Base-by-base conservation (phyloP, 2,888 invertebrate genomes). In the Acanthoscelides obtectus region DNA sequence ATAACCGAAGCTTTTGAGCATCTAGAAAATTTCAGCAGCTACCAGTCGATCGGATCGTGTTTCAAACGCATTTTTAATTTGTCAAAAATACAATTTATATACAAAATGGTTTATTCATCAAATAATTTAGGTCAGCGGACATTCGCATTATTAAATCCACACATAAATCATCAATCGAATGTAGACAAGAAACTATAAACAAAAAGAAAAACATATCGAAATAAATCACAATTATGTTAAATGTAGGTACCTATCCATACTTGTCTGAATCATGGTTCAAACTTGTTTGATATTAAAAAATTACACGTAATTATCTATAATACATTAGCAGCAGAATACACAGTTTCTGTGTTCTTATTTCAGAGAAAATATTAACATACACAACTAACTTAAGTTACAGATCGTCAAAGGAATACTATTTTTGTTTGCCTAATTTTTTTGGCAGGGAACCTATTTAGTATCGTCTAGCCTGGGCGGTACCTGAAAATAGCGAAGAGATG, bases 401-500 rank as follows among this genome's bases (percentile, higher is more conserved):
- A 45, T 45, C 45, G 45, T 45, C 45, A 45, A 66, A 22, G 20
- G 22, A 67, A 67, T 67, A 67, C 67, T 67, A 67, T 67, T 67
- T 22, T 22, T n/a, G n/a, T n/a, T n/a, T 22, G 45, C 45, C 45
- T n/a, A n/a, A n/a, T 6, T 45, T 45, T 45, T 45, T 45, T 45
- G 45, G 45, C 45, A 45, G 3, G 17, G 45, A 12, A 45, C 45
- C 17, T 45, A 45, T 8, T 67, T 67, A 67, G 67, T 22, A 67
- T 20, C 67, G 67, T 22, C 67, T 67, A 67, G 67, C 22, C 25
- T 22, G 67, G 22, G 67, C 67, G 21, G 67, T 22, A 67, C 67
- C 67, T 67, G 67, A 67, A 67, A 67, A 67, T 67, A 67, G 67
- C 20, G 67, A 45, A 45, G 22, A 67, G 67, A 67, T 22, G 67